A percentile compares a stretch with the other conserved stretches of the same genome.
phyloP scores from a whole-genome alignment of 2,888 invertebrate species.

The Synanthedon tipuliformis region DNA sequence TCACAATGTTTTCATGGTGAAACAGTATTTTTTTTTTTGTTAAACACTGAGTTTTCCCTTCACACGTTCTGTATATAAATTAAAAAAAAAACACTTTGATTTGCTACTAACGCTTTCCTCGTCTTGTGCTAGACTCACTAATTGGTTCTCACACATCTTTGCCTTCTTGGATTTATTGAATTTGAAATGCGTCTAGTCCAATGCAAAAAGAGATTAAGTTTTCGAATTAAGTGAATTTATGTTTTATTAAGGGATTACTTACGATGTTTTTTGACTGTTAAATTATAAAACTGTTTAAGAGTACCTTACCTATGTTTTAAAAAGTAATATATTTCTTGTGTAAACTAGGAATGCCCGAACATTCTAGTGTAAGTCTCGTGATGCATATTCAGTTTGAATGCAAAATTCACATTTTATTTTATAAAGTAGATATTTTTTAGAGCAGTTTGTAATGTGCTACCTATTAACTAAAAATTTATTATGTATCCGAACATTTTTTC shows the following conservation, averaged over 20 bases:
- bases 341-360: too few species aligned
- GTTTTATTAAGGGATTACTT: slow-evolving; percentile 12
- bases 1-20: slow-evolving; percentile 39
- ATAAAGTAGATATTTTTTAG: too few species aligned
- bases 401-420: too few species aligned
- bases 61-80: slow-evolving; percentile 45
- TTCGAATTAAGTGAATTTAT: slow-evolving; percentile 52
- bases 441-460: too few species aligned
- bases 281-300: too few species aligned
- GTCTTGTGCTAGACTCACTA: slow-evolving; percentile 35
- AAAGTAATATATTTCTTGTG: too few species aligned
- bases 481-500: too few species aligned
- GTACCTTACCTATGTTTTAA: too few species aligned
- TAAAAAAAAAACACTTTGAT: slow-evolving; percentile 21
- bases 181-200: slow-evolving; percentile 65
- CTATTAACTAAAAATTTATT: too few species aligned
- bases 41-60: slow-evolving; percentile 33
- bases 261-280: too few species aligned
- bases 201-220: slow-evolving; percentile 66
- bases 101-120: slow-evolving; percentile 27
- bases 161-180: slow-evolving; percentile 61
- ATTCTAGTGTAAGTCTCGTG: too few species aligned
- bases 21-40: slow-evolving; percentile 67
- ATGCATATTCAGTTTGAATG: too few species aligned
- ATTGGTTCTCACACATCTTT: slow-evolving; percentile 65